Percentiles rank a stretch among this genome's conserved stretches.
Conservation (phyloP, 30 jellyfish, hydroid and myxozoan species). For the Catostylus mosaicus region DNA sequence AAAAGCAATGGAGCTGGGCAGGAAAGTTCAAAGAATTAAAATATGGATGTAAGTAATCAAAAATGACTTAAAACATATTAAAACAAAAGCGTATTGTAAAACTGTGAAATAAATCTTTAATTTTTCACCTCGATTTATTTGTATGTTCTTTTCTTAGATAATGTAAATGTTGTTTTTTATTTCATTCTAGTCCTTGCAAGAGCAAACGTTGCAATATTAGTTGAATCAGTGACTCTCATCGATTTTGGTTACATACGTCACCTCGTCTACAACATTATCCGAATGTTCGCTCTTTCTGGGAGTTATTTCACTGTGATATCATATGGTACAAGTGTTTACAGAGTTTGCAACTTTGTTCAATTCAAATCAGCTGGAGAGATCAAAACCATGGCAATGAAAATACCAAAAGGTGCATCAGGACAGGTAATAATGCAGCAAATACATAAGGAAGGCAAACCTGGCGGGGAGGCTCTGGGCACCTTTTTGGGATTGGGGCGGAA, state of each 20-base stretch:
- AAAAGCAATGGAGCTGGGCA: constrained; percentile 92
- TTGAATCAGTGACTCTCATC: constrained; percentile 75
- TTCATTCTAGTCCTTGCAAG: constrained; percentile 79
- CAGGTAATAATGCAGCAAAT: constrained; percentile 56
- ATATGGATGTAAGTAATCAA: constrained; percentile 85
- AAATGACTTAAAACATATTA: too few species aligned
- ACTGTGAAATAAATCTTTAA: too few species aligned
- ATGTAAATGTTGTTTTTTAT: background rate
- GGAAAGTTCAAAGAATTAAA: constrained; percentile 66
- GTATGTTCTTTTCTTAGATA: too few species aligned
- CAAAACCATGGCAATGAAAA: constrained; percentile 68
- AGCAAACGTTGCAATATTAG: constrained; percentile 90
- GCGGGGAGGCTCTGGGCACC: too few species aligned
- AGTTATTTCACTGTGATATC: constrained; percentile 83
- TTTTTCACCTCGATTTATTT: too few species aligned
- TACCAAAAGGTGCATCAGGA: constrained; percentile 88
- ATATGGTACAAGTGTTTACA: constrained; percentile 80
- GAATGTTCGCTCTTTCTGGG: constrained; percentile 93
- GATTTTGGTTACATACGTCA: constrained; percentile 93
- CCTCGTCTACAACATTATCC: constrained; percentile 77
- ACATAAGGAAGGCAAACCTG: too few species aligned
- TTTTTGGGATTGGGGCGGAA: too few species aligned
- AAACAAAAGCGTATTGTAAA: too few species aligned
- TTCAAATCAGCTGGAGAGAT: constrained; percentile 71
- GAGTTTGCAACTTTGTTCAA: constrained; percentile 90